Conservation (phyloP, 53 echinoderm and acorn worm species). For the Mesocentrotus franciscanus region DNA sequence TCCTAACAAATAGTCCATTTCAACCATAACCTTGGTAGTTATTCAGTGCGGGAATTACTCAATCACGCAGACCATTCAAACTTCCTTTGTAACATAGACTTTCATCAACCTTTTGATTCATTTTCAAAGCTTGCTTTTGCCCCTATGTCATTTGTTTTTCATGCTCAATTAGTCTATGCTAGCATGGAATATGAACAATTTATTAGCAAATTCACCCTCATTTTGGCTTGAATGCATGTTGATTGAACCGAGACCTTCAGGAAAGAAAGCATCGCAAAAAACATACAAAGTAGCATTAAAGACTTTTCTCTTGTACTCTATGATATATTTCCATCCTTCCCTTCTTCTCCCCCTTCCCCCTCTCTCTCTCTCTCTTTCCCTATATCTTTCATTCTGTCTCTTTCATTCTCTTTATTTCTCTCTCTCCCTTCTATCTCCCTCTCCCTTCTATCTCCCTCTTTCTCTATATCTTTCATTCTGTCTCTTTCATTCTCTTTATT, state of each 20-base stretch:
- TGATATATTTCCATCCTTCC: not conserved
- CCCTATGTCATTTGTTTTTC: not conserved
- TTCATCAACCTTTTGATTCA: not conserved
- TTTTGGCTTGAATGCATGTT: not conserved
- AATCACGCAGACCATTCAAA: not conserved
- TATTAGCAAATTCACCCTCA: not conserved
- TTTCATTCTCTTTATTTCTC: too few relatives aligned
- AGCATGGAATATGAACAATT: not conserved
- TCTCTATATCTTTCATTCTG: too few relatives aligned
- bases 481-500: too few relatives aligned
- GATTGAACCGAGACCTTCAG: not conserved
- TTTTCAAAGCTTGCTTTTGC: not conserved
- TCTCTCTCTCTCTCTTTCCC: too few relatives aligned
- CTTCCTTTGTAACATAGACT: not conserved
- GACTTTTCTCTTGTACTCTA: not conserved
- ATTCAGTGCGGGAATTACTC: too few relatives aligned
- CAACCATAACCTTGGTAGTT: too few relatives aligned
- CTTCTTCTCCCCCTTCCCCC: too few relatives aligned
- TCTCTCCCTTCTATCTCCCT: too few relatives aligned
- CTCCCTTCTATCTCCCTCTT: too few relatives aligned
- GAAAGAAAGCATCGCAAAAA: not conserved
- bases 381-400: too few relatives aligned
- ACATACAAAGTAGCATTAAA: not conserved
- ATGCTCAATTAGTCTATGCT: not conserved
- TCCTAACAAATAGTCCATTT: too few relatives aligned